These are phyloP conservation scores for Cryptocephalus primarius DNA, from an alignment of 2,888 invertebrate genomes.

Conservation along the genomic window DNA sequence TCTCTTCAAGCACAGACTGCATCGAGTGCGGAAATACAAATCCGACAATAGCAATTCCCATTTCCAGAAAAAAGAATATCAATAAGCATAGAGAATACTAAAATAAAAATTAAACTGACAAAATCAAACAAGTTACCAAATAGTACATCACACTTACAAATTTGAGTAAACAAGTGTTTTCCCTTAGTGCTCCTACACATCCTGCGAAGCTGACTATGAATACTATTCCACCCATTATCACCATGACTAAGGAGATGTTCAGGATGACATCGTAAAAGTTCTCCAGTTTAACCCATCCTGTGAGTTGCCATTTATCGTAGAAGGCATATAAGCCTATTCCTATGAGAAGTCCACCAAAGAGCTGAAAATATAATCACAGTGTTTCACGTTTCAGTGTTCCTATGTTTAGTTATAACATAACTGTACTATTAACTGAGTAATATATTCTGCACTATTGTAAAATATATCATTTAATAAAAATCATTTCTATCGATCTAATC, in stretches of 20 bases:
- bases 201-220: slow-evolving; percentile 91
- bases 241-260: slow-evolving; percentile 82
- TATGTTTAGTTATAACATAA: too few relatives aligned
- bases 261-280: slow-evolving; percentile 83
- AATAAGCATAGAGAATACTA: slow-evolving; percentile 85
- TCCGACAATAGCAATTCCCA: slow-evolving; percentile 84
- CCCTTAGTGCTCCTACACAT: slow-evolving; percentile 80
- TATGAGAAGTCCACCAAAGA: slow-evolving; percentile 76
- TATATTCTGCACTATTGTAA: too few relatives aligned
- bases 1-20: slow-evolving; percentile 72
- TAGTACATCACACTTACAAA: slow-evolving; percentile 54
- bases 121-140: not conserved
- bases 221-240: slow-evolving; percentile 82
- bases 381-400: too few relatives aligned
- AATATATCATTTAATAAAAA: too few relatives aligned
- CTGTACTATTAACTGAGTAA: too few relatives aligned
- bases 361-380: slow-evolving; percentile 44
- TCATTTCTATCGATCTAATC: too few relatives aligned
- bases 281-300: slow-evolving; percentile 72
- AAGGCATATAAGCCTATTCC: slow-evolving; percentile 86
- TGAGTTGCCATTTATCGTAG: slow-evolving; percentile 85
- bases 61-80: slow-evolving; percentile 81
- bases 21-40: slow-evolving; percentile 89
- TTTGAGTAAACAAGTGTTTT: slow-evolving; percentile 85
- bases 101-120: slow-evolving; percentile 18